Conservation (phyloP, 2,113 vertebrate genomes). For the Zapus hudsonius region DNA sequence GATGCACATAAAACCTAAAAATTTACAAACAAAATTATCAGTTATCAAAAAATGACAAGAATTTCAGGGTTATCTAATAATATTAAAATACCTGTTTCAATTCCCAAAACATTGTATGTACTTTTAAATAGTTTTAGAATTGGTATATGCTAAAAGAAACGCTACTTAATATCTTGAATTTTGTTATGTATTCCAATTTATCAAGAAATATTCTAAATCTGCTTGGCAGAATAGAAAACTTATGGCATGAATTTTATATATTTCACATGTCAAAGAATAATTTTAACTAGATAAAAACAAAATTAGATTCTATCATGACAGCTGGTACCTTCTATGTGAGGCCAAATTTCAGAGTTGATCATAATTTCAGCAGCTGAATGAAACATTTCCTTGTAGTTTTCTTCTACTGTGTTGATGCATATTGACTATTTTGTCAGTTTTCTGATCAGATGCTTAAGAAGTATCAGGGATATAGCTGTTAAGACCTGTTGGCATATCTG, state of each 20-base stretch:
- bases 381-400: neutral
- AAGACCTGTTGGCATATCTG: neutral
- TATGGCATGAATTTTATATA: neutral
- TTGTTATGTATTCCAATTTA: neutral
- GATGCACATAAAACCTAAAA: neutral
- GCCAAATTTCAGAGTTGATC: neutral
- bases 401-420: neutral
- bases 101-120: neutral
- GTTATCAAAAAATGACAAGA: neutral
- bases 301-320: constrained; percentile 18
- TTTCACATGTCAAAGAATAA: neutral
- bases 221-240: neutral
- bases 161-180: neutral
- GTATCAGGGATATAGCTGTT: neutral
- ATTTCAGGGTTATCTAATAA: neutral
- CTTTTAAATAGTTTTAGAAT: neutral
- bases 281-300: constrained; percentile 43
- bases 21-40: neutral
- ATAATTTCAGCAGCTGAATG: neutral
- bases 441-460: constrained; percentile 22
- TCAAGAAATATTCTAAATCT: neutral
- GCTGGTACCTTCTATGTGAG: neutral
- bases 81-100: neutral
- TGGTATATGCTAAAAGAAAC: neutral
- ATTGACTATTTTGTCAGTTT: constrained; percentile 17